Evolutionary conservation across 2,888 invertebrate genomes (phyloP), one percentile per base, ranked within the genome.

Genomic region (Oscheius sp.): DNA sequence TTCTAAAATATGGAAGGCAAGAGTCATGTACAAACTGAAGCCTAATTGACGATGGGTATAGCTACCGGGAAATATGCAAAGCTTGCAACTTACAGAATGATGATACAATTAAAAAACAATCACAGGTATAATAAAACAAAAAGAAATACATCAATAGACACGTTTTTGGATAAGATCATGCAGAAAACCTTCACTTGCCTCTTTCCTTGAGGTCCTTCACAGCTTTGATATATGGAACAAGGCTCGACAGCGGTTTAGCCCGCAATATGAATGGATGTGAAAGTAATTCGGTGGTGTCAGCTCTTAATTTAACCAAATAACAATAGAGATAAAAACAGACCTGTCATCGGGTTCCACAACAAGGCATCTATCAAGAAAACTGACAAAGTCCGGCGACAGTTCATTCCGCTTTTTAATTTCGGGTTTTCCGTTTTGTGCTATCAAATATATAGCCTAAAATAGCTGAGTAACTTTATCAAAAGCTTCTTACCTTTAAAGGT

Each of bases 351-450:
- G 83, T 45, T 83, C 80, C 7, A 83, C 83, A 27, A 83, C 81
- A 13, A 83, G 77, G 69, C 83, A 97, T 80, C 93, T 92, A 90
- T 96, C 94, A 70, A 97, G 91, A 83, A 91, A 90, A 75, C 89
- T 85, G 59, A 87, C 93, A 72, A 88, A 82, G 69, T 93, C 92
- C 0, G 92, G 91, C 27, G 94, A 94, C 21, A 96, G 90, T 68
- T 92, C 92, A 49, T 93, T 92, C 93, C 94, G 93, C 80, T 93
- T 92, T 25, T 94, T 93, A 78, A 98, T 93, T 84, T 93, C 93
- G 0, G 98, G 98, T 85, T 96, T 93, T 1, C 97, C 97, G 76
- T 95, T 94, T 0, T 96, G 94, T 0, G 97, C 96, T 77, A 98
- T 98, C 83, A 96, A 91, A 91, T 96, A 98, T 61, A 98, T 91